Evolutionary conservation across 2,888 invertebrate species (phyloP), one percentile per base, ranked within the genome.

Genomic region (Vesta saturnalis): DNA sequence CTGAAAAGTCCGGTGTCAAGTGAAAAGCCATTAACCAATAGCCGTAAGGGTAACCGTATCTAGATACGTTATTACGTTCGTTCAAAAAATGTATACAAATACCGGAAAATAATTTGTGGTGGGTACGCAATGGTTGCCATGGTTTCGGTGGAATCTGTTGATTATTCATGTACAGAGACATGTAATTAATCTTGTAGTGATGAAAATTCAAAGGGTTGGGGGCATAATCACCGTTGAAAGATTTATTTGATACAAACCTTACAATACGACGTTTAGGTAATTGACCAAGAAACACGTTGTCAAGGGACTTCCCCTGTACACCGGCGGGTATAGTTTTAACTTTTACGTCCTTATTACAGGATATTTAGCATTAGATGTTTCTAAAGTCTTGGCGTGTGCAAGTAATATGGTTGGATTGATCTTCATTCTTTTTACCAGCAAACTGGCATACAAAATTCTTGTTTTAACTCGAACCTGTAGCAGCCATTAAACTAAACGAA

Each of bases 31-130:
- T 23, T 39, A 59, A 54, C 21, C 64, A 64, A 19, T 64, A 64
- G 1, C 64, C 64, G 6, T 49, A 5, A 8, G 49, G 30, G 22
- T 58, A 64, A 12, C 35, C 35, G 8, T 19, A 10, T 6, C 49
- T 47, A 0, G 30, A 10, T 14, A 64, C 35, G 14, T 30, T 46
- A 23, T 63, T 63, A n/a, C 57, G 56, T 19, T 63, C 63, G 22
- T 63, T 63, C 6, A 63, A 22, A 19, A 64, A 64, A 35, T 64
- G 63, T n/a, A 64, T 64, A 22, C 63, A 57, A 15, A 23, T 57
- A 1, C 63, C 63, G 1, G 54, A 62, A 21, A 55, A 62, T 18
- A 62, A 15, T 1, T 46, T 57, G 14, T 64, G 56, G 22, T 64
- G 57, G n/a, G 57, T 15, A 1, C 47, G 49, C 1, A 57, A 57